Conservation (phyloP, 2,113 vertebrate genomes). For the Catharus minimus region DNA sequence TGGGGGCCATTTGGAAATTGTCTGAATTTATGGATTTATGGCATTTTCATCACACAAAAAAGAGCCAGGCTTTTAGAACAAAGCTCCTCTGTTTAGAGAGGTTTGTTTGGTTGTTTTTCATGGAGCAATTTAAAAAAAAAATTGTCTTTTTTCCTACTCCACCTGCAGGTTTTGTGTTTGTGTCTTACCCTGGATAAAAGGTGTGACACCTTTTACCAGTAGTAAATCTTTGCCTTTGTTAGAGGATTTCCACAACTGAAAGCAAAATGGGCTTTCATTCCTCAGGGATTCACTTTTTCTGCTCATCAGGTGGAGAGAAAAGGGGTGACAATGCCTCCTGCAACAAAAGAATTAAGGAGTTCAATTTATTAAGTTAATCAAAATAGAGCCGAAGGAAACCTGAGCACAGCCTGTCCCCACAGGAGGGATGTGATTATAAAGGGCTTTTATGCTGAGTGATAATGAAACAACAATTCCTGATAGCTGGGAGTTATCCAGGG, state of each 20-base stretch:
- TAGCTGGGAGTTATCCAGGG: neutral
- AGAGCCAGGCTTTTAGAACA: neutral
- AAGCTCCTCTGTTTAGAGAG: neutral
- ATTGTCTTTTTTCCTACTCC: neutral
- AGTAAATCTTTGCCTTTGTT: neutral
- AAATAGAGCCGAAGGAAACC: neutral
- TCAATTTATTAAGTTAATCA: slow-evolving; percentile 28
- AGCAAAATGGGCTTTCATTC: neutral
- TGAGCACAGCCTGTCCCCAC: neutral
- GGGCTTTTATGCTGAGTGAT: neutral
- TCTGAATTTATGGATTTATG: neutral
- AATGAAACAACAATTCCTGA: neutral
- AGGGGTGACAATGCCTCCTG: neutral
- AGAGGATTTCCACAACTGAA: neutral
- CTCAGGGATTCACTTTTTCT: neutral
- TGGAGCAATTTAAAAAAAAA: neutral
- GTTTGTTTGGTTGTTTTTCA: neutral
- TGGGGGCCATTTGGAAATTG: neutral
- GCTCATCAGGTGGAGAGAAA: neutral
- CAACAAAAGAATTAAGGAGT: neutral
- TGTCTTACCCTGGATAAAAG: neutral
- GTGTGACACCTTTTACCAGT: neutral
- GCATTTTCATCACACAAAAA: neutral
- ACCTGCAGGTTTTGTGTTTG: neutral
- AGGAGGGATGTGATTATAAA: neutral